Evolutionary conservation across 2,888 invertebrate species (phyloP).

Genomic region (Endotricha flammealis): DNA sequence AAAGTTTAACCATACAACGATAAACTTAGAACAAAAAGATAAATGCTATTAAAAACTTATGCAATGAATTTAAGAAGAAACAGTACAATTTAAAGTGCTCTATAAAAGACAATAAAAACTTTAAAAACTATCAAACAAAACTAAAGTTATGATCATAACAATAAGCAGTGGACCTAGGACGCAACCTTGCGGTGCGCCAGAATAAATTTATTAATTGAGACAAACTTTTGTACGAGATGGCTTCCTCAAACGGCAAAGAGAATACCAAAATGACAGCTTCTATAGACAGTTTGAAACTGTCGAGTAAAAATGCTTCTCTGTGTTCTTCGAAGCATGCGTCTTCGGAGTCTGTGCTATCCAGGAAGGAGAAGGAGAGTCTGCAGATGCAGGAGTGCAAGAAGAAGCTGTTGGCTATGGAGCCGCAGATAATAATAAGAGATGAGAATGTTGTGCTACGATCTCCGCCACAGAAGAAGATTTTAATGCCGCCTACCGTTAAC

Average conservation of each 20-base stretch:
- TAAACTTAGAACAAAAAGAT: too few relatives aligned
- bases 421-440: constrained; percentile 68
- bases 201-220: constrained; percentile 9
- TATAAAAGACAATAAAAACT: constrained; percentile 10
- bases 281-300: constrained; percentile 67
- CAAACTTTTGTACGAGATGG: constrained; percentile 39
- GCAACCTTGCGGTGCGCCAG: constrained; percentile 16
- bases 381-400: constrained; percentile 75
- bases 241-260: constrained; percentile 65
- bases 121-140: not conserved
- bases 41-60: too few relatives aligned
- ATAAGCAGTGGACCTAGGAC: constrained; percentile 15
- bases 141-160: not conserved
- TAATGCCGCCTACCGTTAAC: constrained; percentile 67
- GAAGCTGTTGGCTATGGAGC: constrained; percentile 66
- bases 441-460: constrained; percentile 67
- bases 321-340: constrained; percentile 69
- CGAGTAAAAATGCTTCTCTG: constrained; percentile 62
- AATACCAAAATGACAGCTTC: constrained; percentile 65
- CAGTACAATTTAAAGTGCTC: constrained; percentile 4
- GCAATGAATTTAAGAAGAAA: too few relatives aligned
- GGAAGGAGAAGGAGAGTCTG: constrained; percentile 65
- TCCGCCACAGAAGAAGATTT: constrained; percentile 72
- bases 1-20: too few relatives aligned
- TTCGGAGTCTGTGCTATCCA: constrained; percentile 67